Evolutionary conservation across 1,140 invertebrate genomes (phyloP).

Genomic region (Alviniconcha marisindica): DNA sequence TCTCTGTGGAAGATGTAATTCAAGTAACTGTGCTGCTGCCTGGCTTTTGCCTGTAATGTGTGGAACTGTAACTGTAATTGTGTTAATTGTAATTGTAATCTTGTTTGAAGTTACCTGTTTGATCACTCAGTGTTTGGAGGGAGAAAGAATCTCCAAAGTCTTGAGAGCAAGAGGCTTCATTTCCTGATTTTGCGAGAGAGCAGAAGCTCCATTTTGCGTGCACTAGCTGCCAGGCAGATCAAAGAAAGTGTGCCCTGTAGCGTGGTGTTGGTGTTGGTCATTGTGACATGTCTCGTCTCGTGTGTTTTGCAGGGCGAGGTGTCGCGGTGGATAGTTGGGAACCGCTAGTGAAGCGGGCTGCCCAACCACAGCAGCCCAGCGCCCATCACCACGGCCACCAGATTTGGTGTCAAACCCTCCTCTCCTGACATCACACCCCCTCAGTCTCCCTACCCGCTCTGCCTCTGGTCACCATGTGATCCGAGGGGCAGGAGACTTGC

Average conservation of each 20-base stretch:
- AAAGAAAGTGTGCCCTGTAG: background rate
- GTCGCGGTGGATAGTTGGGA: constrained; percentile 47
- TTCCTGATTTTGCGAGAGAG: background rate
- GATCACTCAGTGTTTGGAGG: too few relatives aligned
- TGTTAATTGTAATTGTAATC: too few relatives aligned
- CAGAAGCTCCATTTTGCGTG: too few relatives aligned
- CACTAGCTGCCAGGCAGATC: background rate
- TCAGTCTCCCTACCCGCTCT: background rate
- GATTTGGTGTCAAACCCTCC: background rate
- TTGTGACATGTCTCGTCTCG: background rate
- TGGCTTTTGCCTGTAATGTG: too few relatives aligned
- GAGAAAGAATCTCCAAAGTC: too few relatives aligned
- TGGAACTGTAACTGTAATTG: too few relatives aligned
- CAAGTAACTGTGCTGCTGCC: too few relatives aligned
- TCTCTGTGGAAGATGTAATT: too few relatives aligned
- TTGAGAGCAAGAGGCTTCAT: too few relatives aligned
- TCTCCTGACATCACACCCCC: background rate
- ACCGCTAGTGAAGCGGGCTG: background rate
- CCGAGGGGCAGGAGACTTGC: background rate
- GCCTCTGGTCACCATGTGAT: background rate
- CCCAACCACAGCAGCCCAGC: background rate
- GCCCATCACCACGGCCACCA: background rate
- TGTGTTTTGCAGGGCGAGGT: constrained; percentile 46
- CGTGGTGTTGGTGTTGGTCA: background rate
- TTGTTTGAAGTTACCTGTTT: too few relatives aligned